Base-by-base conservation (phyloP, 2,113 vertebrate genomes). In the Carollia perspicillata region DNA sequence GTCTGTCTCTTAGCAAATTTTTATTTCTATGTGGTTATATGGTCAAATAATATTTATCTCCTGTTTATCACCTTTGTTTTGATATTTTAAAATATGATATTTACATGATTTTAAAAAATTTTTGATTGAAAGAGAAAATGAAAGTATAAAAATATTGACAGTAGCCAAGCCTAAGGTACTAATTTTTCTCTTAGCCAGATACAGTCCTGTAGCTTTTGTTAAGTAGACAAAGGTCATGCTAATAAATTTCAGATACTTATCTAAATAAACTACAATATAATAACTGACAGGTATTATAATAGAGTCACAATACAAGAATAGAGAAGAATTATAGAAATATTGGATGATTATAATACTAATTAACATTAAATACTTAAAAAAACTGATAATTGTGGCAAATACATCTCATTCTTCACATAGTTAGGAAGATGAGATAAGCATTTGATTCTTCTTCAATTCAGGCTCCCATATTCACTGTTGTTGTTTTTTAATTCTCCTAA, bases 161-260 rank as follows among this genome's bases (percentile, higher is more conserved):
- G 53, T 90, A 30, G 47, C 30, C 26, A 92, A 51, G 3, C 42
- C 66, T 49, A n/a, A 86, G n/a, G 23, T 77, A 60, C 55, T 47
- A 33, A 69, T 78, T 86, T 85, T 95, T 28, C 58, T 84, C 30
- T 44, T 72, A 69, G 20, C 51, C 30, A 49, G 9, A 2, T 74
- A 42, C 74, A 60, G 68, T 72, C 22, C 58, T 68, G 14, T 65
- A 86, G 22, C 63, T 92, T 97, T 86, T 74, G 33, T 74, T 85
- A 79, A 94, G 49, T 86, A 51, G 83, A 74, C 22, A 16, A 77
- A 40, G 44, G n/a, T 79, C 23, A 49, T 88, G 20, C 40, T 86
- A 87, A 40, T 51, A 77, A 55, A 47, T 79, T 94, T 95, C 49
- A 94, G 80, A 55, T 81, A 60, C 14, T 95, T 79, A 30, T 28